Evolutionary conservation across 2,113 vertebrate genomes (phyloP), one percentile per base, ranked within the genome.

Genomic region (Nannospalax galili): DNA sequence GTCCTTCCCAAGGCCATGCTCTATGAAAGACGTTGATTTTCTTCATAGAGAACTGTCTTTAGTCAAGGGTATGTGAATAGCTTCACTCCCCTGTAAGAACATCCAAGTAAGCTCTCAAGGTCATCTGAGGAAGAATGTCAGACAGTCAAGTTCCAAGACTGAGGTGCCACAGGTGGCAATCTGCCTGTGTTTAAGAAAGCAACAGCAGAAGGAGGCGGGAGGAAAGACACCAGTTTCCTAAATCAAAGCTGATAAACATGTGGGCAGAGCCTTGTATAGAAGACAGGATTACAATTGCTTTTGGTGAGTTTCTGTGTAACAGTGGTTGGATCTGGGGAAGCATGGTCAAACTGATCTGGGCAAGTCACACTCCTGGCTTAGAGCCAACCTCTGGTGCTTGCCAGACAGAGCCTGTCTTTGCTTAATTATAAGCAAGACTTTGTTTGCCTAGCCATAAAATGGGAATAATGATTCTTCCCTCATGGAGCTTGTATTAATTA

Each of bases 401-500:
- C 75, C 72, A 14, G 74, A 62, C 37, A 22, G 73, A 58, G 32
- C 19, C 12, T 85, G 20, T 40, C 8, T 89, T 87, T 90, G 69
- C 58, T 93, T 67, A 95, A 52, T 69, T 74, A n/a, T 70, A 90
- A 93, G 26, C 10, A 87, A 78, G 75, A 2, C 17, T 92, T n/a
- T 79, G 5, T 89, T 93, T 88, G 37, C 77, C 85, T 93, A 88
- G 35, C n/a, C 69, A 7, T 95, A 90, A 97, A 62, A 84, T 81
- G 67, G 62, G 56, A 64, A 78, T 77, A 74, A 52, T 74, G 65
- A 88, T 56, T 93, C 42, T 95, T 93, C 5, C 37, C 17, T 88
- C 37, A 5, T 48, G 84, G 20, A 14, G 30, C 40, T 52, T 52
- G 48, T 52, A 52, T 11, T 52, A 52, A 52, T 52, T 52, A 52